These are phyloP conservation scores for Cladopsammia gracilis DNA, from an alignment of 64 coral and sea anemone genomes.

Conservation along the genomic window DNA sequence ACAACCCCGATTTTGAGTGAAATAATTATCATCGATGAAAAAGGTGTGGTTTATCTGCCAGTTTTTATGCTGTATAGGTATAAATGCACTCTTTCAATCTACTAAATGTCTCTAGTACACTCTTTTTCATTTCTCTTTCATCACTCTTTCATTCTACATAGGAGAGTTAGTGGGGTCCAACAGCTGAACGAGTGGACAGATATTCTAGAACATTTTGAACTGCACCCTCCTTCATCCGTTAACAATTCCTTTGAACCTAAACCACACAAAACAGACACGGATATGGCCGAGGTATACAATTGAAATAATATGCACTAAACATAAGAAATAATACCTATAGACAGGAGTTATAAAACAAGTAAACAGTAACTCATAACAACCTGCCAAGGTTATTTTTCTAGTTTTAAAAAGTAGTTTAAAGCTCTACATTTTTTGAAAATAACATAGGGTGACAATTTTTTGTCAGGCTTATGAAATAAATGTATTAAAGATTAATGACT, in stretches of 20 bases:
- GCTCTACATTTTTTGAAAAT: neutral
- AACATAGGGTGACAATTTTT: too few relatives aligned
- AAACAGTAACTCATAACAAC: neutral
- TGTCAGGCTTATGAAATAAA: too few relatives aligned
- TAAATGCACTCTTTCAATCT: too few relatives aligned
- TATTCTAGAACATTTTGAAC: slow-evolving; percentile 43
- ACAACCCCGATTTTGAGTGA: too few relatives aligned
- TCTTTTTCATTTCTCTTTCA: neutral
- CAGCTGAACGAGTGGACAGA: slow-evolving; percentile 74
- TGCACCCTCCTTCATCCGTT: slow-evolving; percentile 10
- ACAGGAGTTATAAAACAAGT: neutral
- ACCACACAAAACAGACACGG: slow-evolving; percentile 2
- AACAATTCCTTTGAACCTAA: slow-evolving; percentile 30
- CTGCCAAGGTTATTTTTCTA: too few relatives aligned
- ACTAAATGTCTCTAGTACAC: neutral
- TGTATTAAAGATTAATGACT: too few relatives aligned
- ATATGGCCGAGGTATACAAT: slow-evolving; percentile 76
- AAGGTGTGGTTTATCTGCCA: too few relatives aligned
- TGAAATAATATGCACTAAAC: neutral
- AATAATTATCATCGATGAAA: too few relatives aligned
- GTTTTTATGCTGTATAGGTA: too few relatives aligned
- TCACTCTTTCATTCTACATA: neutral
- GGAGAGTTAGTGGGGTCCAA: slow-evolving; percentile 65
- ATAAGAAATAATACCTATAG: neutral
- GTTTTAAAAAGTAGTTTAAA: neutral